Evolutionary conservation across 2,888 invertebrate genomes (phyloP).

Genomic region (Druceiella hillmani): DNA sequence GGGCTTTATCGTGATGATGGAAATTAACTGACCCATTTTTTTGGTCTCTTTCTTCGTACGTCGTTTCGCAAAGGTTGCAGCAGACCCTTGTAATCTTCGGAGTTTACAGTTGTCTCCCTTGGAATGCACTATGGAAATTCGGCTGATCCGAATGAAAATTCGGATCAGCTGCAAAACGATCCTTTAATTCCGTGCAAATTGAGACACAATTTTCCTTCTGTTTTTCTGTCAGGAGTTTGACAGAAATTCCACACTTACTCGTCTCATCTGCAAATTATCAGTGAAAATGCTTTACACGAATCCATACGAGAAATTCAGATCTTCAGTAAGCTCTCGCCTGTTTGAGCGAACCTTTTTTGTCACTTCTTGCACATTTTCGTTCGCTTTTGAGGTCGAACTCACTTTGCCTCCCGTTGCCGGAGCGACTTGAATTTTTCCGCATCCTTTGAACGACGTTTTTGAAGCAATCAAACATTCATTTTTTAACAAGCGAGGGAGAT

Average conservation of each 20-base stretch:
- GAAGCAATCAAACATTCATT: too few species aligned
- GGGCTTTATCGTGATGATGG: background rate
- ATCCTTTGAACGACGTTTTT: too few species aligned
- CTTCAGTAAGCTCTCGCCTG: background rate
- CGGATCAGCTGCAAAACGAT: background rate
- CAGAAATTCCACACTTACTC: background rate
- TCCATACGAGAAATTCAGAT: background rate
- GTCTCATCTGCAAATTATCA: constrained; percentile 1
- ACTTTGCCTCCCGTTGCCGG: too few species aligned
- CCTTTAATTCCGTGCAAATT: background rate
- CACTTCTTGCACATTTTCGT: background rate
- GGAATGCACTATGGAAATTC: too few species aligned
- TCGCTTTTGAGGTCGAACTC: too few species aligned
- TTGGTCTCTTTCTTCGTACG: background rate
- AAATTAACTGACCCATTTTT: background rate
- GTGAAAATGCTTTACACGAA: background rate
- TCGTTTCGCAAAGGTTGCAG: background rate
- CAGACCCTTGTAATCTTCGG: background rate
- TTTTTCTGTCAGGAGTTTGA: too few species aligned
- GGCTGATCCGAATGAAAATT: background rate
- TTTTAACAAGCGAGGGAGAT: too few species aligned
- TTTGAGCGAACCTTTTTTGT: background rate
- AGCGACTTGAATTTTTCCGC: too few species aligned
- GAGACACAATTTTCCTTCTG: background rate
- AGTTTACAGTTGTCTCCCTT: too few species aligned